Evolutionary conservation across 2,888 invertebrate species (phyloP), one percentile per base, ranked within the genome.

Genomic region (Lypha dubia): DNA sequence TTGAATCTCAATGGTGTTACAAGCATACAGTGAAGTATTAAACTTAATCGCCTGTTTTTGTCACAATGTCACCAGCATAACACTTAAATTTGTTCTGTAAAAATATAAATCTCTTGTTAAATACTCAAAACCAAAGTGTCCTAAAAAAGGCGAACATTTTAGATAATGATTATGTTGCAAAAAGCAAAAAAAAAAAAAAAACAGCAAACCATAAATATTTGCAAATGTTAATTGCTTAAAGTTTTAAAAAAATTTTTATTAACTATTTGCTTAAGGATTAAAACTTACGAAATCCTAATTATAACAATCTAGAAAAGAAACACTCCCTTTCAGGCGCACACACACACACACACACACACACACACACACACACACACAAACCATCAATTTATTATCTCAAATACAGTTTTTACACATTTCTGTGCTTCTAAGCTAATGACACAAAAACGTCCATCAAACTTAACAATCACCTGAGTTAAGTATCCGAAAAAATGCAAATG

Each of bases 251-350:
- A 3, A 62, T 51, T 76, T 56, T 15, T 17, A 63, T 11, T 65
- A 24, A 46, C 49, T 44, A 56, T 24, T 68, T 28, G 28, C 5
- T 28, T 28, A 28, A 28, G 28, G 38, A 41, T 68, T 77, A 24
- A 53, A 73, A 67, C 53, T 46, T 58, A 74, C 79, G 74, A 79
- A 83, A 74, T 70, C 73, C 60, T 74, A 79, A 74, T 68, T 44
- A 28, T 5, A 4, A 28, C 28, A 28, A 28, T n/a, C n/a, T 28
- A 28, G 3, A 28, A 28, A 13, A 28, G 28, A 11, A 49, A 53
- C 53, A 11, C 44, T 44, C 44, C 44, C n/a, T 44, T 44, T 44
- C 5, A n/a, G 7, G 9, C 6, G 8, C 44, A 44, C 44, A 15
- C 1, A 5, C 44, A 44, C 44, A 44, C 44, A 2, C 44, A 44